Evolutionary conservation across 2,888 invertebrate genomes (phyloP), one percentile per base, ranked within the genome.

Genomic region (Schizotus pectinicornis): DNA sequence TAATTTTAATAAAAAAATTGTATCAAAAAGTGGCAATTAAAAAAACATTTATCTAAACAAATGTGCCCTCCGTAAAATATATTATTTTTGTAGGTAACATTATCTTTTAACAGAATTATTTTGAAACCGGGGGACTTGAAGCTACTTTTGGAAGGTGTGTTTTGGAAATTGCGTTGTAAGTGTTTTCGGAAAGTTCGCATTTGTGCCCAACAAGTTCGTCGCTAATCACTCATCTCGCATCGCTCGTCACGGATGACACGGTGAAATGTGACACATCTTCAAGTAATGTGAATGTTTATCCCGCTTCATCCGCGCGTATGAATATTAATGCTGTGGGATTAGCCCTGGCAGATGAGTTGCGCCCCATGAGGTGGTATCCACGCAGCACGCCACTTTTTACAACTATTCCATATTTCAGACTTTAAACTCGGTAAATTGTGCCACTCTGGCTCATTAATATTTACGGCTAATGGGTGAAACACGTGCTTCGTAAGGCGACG

Each of bases 281-380:
- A 62, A 68, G 66, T 67, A 69, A 70, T 65, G 65, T 67, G 64
- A 67, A 65, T 72, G 73, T 71, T 72, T 70, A 70, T 68, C 66
- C 68, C 52, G 57, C 57, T 50, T 69, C 68, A 70, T 70, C 67
- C 72, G 61, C 65, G 64, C 62, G 68, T 74, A 75, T 75, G 75
- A 75, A 75, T 75, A 74, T 74, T 75, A 75, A 75, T 74, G 74
- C 67, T 61, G 59, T 60, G 64, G 73, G 74, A 74, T 74, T 74
- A 75, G 67, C 66, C 61, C 61, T 14, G 62, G 66, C 67, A 69
- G 71, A 73, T 72, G 73, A 73, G 71, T 68, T 70, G 68, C 70
- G 63, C 63, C 65, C 67, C 65, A 59, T 58, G 67, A 64, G 62
- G 65, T 61, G 59, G 57, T 62, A 63, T 57, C 56, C 59, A 64